Percentiles rank a stretch among this genome's conserved stretches.
Evolutionary conservation across 2,888 invertebrate species (phyloP).

Genomic region (Nesidiocoris tenuis): DNA sequence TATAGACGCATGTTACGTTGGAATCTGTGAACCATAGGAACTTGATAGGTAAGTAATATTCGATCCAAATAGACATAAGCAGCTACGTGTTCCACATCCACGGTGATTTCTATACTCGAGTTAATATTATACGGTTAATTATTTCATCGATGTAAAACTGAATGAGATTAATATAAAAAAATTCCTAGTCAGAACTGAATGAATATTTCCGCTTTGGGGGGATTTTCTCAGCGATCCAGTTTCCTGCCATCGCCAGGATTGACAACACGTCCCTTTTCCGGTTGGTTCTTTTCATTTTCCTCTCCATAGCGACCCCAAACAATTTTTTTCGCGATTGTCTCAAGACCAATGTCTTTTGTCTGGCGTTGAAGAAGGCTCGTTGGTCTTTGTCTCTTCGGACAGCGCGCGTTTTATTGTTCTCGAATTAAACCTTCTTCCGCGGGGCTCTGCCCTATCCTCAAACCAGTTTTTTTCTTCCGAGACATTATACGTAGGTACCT

Average conservation of each 20-base stretch:
- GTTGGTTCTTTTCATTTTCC: constrained; percentile 2
- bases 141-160: no score
- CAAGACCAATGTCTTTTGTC: constrained; percentile 25
- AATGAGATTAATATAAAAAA: no score
- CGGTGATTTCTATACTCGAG: no score
- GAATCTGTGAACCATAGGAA: no score
- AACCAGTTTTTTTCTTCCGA: constrained; percentile 2
- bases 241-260: constrained; percentile 1
- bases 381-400: background rate
- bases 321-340: constrained; percentile 27
- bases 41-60: no score
- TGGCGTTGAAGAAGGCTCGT: constrained; percentile 5
- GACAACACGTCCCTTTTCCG: constrained; percentile 19
- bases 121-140: no score
- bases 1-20: no score
- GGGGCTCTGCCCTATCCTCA: background rate
- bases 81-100: no score
- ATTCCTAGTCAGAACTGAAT: no score
- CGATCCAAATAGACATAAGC: no score
- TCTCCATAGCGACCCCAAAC: background rate
- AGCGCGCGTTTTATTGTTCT: background rate
- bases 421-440: background rate
- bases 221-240: constrained; percentile 35
- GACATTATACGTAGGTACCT: no score
- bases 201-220: constrained; percentile 18